Evolutionary conservation across 2,888 invertebrate genomes (phyloP).

Genomic region (Agriopis leucophaearia): DNA sequence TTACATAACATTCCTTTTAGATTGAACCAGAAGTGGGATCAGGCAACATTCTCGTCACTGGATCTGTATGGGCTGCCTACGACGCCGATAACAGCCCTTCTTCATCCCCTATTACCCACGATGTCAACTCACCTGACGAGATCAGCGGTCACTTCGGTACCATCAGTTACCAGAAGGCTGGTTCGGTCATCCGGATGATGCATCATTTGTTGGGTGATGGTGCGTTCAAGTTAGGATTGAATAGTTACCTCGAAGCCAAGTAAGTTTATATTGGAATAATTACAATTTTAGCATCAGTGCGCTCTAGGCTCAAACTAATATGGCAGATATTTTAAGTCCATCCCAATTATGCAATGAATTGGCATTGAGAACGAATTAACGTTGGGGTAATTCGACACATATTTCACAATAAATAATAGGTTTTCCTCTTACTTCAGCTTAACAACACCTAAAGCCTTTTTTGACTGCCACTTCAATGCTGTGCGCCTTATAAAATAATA

Average conservation of each 20-base stretch:
- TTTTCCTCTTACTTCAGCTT: too few species aligned
- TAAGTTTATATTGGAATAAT: slow-evolving; percentile 62
- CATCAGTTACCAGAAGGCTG: slow-evolving; percentile 90
- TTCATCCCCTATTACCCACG: slow-evolving; percentile 85
- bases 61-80: slow-evolving; percentile 89
- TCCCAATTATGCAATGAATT: too few species aligned
- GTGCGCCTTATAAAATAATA: not conserved
- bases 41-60: slow-evolving; percentile 87
- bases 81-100: slow-evolving; percentile 83
- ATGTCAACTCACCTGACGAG: slow-evolving; percentile 87
- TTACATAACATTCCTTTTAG: slow-evolving; percentile 63
- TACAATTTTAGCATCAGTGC: not conserved
- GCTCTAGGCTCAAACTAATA: too few species aligned
- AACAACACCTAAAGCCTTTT: not conserved
- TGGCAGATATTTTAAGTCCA: too few species aligned
- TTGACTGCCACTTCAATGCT: not conserved
- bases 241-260: slow-evolving; percentile 76
- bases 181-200: slow-evolving; percentile 80
- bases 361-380: too few species aligned
- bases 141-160: slow-evolving; percentile 88
- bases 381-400: too few species aligned
- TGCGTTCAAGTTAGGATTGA: slow-evolving; percentile 63
- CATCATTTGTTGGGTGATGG: slow-evolving; percentile 76
- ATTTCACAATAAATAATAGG: too few species aligned
- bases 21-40: slow-evolving; percentile 88